Evolutionary conservation across 2,888 invertebrate genomes (phyloP).

Genomic region (Aromia moschata): DNA sequence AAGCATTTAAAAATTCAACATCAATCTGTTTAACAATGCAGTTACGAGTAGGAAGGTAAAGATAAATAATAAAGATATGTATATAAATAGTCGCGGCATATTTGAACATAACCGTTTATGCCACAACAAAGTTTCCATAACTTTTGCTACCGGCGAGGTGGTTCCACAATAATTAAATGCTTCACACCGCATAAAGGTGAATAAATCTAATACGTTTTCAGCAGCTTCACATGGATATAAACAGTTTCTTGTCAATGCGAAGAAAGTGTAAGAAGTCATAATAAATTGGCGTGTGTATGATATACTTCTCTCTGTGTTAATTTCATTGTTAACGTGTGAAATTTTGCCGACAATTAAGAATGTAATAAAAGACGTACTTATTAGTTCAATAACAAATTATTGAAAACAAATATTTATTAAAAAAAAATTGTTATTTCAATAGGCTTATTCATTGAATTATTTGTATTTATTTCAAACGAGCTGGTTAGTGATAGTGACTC

Average conservation of each 20-base stretch:
- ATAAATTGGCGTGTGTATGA: background rate
- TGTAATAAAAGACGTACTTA: no score
- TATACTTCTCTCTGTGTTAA: background rate
- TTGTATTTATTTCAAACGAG: no score
- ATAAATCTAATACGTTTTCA: constrained; percentile 3
- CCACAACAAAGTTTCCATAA: constrained; percentile 7
- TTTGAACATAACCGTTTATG: background rate
- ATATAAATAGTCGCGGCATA: background rate
- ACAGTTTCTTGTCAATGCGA: background rate
- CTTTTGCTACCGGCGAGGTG: constrained; percentile 4
- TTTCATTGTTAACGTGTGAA: background rate
- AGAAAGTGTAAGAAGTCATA: background rate
- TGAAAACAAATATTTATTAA: no score
- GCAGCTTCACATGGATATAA: constrained; percentile 8
- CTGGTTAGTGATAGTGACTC: no score
- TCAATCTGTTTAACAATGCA: background rate
- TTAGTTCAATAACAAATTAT: no score
- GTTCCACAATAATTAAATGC: constrained; percentile 7
- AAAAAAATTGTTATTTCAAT: no score
- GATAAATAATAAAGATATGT: no score
- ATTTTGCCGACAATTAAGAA: no score
- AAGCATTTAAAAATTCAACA: no score
- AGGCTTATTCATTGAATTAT: no score
- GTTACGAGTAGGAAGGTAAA: background rate
- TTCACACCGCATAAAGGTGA: constrained; percentile 9